These are phyloP conservation scores for Drosophila asahinai DNA, from an alignment of 1,140 invertebrate species.

Conservation along the genomic window DNA sequence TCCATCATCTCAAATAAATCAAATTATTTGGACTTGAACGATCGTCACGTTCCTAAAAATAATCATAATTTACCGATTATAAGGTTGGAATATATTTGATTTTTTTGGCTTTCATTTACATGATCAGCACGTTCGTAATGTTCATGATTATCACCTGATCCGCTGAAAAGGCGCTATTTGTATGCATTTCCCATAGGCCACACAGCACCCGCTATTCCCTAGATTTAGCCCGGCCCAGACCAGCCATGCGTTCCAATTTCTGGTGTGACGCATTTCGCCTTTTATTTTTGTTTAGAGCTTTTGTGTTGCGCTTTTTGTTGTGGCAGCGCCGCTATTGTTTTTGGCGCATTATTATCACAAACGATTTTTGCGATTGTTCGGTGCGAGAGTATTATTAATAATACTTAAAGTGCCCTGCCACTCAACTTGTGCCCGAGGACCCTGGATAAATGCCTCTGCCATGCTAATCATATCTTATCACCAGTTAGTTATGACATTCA, in stretches of 20 bases:
- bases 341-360: constrained; percentile 53
- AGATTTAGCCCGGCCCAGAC: not conserved
- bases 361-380: constrained; percentile 37
- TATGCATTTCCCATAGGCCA: constrained; percentile 52
- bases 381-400: constrained; percentile 39
- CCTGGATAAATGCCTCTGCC: constrained; percentile 37
- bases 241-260: constrained; percentile 52
- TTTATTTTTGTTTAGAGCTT: constrained; percentile 49
- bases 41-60: constrained; percentile 19
- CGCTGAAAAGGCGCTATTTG: constrained; percentile 44
- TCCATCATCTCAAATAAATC: constrained; percentile 1
- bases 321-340: constrained; percentile 25
- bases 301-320: constrained; percentile 22
- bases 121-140: constrained; percentile 23
- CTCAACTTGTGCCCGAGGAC: constrained; percentile 13
- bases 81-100: not conserved
- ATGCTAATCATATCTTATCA: constrained; percentile 39
- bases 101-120: constrained; percentile 6
- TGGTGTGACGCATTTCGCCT: constrained; percentile 55
- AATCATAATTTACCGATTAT: constrained; percentile 12
- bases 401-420: constrained; percentile 36
- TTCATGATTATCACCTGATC: constrained; percentile 24
- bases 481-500: constrained; percentile 9
- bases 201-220: not conserved
- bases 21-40: constrained; percentile 12